These are phyloP conservation scores for Nipponacmea schrenckii DNA, from an alignment of 2,888 invertebrate species.

Conservation along the genomic window DNA sequence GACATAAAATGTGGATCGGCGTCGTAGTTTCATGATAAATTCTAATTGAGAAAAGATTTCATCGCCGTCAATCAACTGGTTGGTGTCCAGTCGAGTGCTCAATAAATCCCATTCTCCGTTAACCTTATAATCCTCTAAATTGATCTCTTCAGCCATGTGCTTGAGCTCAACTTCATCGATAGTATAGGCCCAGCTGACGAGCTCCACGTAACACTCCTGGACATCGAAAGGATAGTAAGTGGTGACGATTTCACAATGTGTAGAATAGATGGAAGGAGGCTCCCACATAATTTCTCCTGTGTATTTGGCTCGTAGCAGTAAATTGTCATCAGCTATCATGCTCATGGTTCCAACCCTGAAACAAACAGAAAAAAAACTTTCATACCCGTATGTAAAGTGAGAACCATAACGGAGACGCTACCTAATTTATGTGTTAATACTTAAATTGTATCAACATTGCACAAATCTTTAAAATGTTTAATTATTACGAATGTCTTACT, in stretches of 20 bases:
- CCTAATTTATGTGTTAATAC: too few relatives aligned
- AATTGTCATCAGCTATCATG: slow-evolving; percentile 15
- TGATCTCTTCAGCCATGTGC: slow-evolving; percentile 14
- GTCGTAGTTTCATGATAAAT: slow-evolving; percentile 25
- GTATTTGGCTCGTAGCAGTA: slow-evolving; percentile 23
- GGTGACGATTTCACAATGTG: slow-evolving; percentile 32
- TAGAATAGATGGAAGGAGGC: slow-evolving; percentile 27
- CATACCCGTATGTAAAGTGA: too few relatives aligned
- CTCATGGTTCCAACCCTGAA: slow-evolving; percentile 23
- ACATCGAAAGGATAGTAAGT: slow-evolving; percentile 36
- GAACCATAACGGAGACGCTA: too few relatives aligned
- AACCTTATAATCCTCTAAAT: slow-evolving; percentile 20
- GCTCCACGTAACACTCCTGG: slow-evolving; percentile 29
- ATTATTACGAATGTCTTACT: too few relatives aligned
- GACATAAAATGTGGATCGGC: slow-evolving; percentile 27
- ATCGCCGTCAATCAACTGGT: background rate
- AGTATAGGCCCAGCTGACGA: slow-evolving; percentile 30
- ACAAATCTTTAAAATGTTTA: too few relatives aligned
- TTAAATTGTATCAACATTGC: too few relatives aligned
- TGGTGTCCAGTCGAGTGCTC: slow-evolving; percentile 9
- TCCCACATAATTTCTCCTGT: slow-evolving; percentile 33
- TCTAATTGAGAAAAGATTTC: slow-evolving; percentile 20
- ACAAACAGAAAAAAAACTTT: background rate
- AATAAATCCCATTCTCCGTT: slow-evolving; percentile 30
- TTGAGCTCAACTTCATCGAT: slow-evolving; percentile 26